Base-by-base conservation (phyloP, 2,113 vertebrate species). In the Rafetus swinhoei region DNA sequence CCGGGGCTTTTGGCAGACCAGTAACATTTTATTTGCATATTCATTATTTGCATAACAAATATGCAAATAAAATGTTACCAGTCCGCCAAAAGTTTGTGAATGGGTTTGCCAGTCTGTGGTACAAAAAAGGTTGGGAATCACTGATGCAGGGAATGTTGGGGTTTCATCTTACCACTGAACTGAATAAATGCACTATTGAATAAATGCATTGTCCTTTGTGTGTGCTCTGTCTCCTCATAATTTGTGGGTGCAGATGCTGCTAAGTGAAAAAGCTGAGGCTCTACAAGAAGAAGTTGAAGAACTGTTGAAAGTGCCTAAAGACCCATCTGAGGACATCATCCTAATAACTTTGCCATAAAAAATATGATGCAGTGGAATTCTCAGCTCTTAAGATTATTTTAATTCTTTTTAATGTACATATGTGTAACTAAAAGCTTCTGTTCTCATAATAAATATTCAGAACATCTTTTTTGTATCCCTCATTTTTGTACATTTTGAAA, bases 221-320 rank as follows among this genome's bases (percentile, higher is more conserved):
- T 8, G 59, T 32, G 54, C 7, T 90, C 96, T 11, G 11, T 81
- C 82, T 90, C 35, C 80, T 87, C 5, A 82, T 45, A 22, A 35
- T 91, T 80, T 39, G 88, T 80, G 76, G 2, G 84, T 92, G 18
- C 80, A 99, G 99, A 99, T 99, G 99, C 97, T 99, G 12, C 87
- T 99, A 91, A 98, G 97, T 89, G 99, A 99, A 90, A 99, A 99
- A 91, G 99, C 99, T n/a, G 99, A 99, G 76, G 99, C 99, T 91
- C 97, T 99, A 22, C 99, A 99, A 96, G 99, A 99, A 96, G 99
- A 99, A 90, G 98, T 98, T 1, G 98, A 99, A 84, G 99, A 99
- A 12, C 97, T 99, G 74, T 88, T 99, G 81, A 98, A 91, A 76
- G 77, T 97, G 9, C 99, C 99, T 15, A 3, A 76, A 6, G 99